Conservation (phyloP, 1,140 invertebrate genomes). For the Chironomus striatipennis region DNA sequence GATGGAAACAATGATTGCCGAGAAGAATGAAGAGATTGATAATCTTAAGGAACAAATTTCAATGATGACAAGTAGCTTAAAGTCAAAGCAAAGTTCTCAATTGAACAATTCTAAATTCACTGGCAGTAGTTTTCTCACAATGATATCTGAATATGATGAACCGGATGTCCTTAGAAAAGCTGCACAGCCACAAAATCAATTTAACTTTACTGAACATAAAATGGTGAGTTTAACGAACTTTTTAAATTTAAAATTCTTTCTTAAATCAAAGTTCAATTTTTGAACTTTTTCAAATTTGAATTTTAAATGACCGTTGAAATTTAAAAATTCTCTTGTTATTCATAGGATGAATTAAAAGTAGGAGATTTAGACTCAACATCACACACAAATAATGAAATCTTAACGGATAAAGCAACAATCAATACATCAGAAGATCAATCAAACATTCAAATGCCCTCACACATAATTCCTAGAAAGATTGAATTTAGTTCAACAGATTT, state of each 20-base stretch:
- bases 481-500: conserved; percentile 38
- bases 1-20: conserved; percentile 53
- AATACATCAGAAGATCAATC: background rate
- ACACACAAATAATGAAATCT: background rate
- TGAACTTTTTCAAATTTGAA: background rate
- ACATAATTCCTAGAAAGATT: conserved; percentile 36
- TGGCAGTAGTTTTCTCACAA: conserved; percentile 43
- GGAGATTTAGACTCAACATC: background rate
- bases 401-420: background rate
- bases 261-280: background rate
- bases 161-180: conserved; percentile 46
- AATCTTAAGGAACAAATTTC: conserved; percentile 46
- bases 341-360: background rate
- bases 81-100: background rate
- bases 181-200: conserved; percentile 33
- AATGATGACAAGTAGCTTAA: conserved; percentile 30
- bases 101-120: conserved; percentile 32
- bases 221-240: background rate
- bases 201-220: background rate
- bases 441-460: conserved; percentile 30
- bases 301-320: background rate
- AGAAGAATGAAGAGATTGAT: conserved; percentile 61
- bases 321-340: background rate
- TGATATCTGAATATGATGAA: conserved; percentile 59
- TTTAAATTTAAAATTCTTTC: background rate